Percentiles rank a stretch among this genome's conserved stretches.
These are phyloP conservation scores for Cairina moschata DNA, from an alignment of 2,113 vertebrate species.

Conservation along the genomic window DNA sequence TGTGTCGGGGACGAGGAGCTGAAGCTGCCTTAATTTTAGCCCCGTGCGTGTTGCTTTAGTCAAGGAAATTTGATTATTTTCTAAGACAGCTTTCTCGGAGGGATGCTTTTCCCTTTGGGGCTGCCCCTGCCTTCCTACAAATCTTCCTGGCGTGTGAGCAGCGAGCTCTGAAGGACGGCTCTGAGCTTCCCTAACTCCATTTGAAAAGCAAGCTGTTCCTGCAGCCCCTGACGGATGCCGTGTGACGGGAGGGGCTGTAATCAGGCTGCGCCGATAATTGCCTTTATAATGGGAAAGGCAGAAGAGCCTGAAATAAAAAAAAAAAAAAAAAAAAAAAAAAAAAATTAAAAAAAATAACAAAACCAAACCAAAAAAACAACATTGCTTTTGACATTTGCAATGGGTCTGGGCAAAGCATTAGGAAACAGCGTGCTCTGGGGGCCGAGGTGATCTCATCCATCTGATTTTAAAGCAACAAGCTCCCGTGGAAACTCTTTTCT, in stretches of 20 bases:
- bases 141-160: neutral
- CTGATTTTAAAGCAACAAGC: conserved; percentile 32
- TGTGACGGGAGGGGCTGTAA: neutral
- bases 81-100: neutral
- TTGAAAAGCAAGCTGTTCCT: conserved; percentile 38
- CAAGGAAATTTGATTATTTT: no score
- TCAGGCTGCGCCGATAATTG: neutral
- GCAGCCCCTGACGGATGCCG: neutral
- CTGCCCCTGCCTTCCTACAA: neutral
- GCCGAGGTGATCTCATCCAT: conserved; percentile 33
- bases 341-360: no score
- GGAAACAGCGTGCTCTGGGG: conserved; percentile 41
- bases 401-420: conserved; percentile 47
- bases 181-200: neutral
- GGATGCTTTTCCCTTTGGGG: neutral
- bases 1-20: neutral
- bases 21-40: neutral
- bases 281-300: conserved; percentile 39
- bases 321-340: no score
- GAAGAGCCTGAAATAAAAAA: neutral
- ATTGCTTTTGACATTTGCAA: conserved; percentile 33
- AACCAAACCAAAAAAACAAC: neutral
- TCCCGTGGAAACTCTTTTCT: conserved; percentile 29
- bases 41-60: neutral
- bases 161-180: neutral